Evolutionary conservation across 2,888 invertebrate genomes (phyloP), one percentile per base, ranked within the genome.

Genomic region (Pammene fasciana): DNA sequence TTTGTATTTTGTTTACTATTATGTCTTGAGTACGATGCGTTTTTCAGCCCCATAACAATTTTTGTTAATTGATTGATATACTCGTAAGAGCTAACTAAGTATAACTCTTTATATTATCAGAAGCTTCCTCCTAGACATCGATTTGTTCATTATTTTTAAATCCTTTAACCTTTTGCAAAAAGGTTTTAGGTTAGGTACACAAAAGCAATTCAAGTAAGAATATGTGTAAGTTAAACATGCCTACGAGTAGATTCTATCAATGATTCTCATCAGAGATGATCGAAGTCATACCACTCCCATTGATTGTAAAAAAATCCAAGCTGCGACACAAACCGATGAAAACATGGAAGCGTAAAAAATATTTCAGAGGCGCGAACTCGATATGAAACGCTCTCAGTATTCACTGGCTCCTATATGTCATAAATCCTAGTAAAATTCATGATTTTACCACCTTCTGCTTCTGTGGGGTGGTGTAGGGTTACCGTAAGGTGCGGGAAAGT

Each of bases 321-420:
- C 55, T 62, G 68, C 67, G 62, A 70, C 71, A 67, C 52, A 57
- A 52, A 72, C 71, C 65, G 64, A 65, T 41, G 65, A 71, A 74
- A 73, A 72, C 59, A 65, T 59, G 66, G 70, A 66, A 71, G 71
- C 73, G 71, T 64, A 75, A 81, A 81, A 83, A 79, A 80, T 78
- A 79, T 75, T 77, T 75, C 76, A 74, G 71, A 73, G 72, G 59
- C 62, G 72, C 72, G 78, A 82, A 82, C 73, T 72, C 72, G 79
- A 75, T 71, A 73, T 68, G 73, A 79, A 74, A 78, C 76, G 73
- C 71, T 73, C 77, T 78, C 76, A 73, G 74, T 74, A 77, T 76
- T 76, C 74, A 74, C 36, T 64, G 10, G 16, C 13, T 34, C 45
- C 9, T n/a, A 36, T 55, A 65, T 36, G 70, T 55, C 54, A 59